Evolutionary conservation across 2,888 invertebrate genomes (phyloP), one percentile per base, ranked within the genome.

Genomic region (Polyommatus icarus): DNA sequence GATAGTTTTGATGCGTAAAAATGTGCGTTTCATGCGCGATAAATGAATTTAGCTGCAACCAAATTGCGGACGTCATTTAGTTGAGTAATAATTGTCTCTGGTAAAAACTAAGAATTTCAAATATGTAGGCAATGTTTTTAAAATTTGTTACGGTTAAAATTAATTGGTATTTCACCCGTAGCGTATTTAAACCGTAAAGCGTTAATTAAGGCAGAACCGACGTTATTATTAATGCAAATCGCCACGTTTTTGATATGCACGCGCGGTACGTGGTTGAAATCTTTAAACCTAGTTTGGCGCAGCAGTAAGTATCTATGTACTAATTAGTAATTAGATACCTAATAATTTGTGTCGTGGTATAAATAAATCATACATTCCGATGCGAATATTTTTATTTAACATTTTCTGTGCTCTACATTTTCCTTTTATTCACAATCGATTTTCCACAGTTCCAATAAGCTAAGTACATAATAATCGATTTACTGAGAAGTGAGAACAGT

Each of bases 161-260:
- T 67, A 32, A 67, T 5, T 29, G 29, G 18, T 67, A 67, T 59
- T 59, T 59, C 8, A 20, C 8, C 24, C 10, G 61, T 29, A 20
- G 29, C 20, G 67, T 29, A 61, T 61, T 61, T 24, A 24, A 67
- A 32, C 29, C 67, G 29, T 67, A 7, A 5, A 15, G 29, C 67
- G 61, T 24, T 67, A 29, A 67, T 67, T 67, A 67, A 29, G 29
- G 61, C 24, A 61, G 61, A 61, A 61, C 67, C 67, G 67, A 67
- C 29, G 67, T 67, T 46, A 46, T 46, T 67, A 32, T 24, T 67
- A 29, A 67, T 67, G 29, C 29, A 67, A 67, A 67, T 67, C 8
- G 67, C 29, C 15, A 18, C 67, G 67, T 67, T 67, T 67, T 67
- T 67, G 32, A 67, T 67, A 67, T 32, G 67, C 67, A 67, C 29